phyloP scores from a whole-genome alignment of 2,888 invertebrate species.

The Epiblema foenella region DNA sequence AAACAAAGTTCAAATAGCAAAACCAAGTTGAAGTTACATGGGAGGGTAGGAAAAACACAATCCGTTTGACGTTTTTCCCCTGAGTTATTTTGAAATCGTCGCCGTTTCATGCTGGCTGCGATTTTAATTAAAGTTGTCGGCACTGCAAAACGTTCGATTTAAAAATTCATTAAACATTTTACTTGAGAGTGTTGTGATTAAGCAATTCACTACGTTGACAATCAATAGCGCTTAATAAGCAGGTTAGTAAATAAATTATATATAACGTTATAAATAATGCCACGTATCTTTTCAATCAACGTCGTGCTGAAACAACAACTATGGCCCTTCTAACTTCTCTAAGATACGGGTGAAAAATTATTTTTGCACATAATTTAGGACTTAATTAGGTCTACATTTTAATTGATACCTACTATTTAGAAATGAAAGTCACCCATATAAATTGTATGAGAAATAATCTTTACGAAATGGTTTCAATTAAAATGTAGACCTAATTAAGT shows the following conservation, averaged over 20 bases:
- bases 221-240: background rate
- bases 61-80: slow-evolving; percentile 45
- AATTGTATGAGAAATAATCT: no score
- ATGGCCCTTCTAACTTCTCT: no score
- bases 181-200: slow-evolving; percentile 46
- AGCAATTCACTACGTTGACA: slow-evolving; percentile 22
- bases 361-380: no score
- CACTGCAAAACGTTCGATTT: slow-evolving; percentile 60
- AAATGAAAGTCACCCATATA: no score
- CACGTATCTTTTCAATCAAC: no score
- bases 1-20: slow-evolving; percentile 12
- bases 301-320: no score
- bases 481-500: no score
- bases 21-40: background rate
- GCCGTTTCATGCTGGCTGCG: slow-evolving; percentile 65
- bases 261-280: background rate
- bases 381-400: no score
- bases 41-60: background rate
- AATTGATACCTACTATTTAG: no score
- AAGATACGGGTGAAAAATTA: no score
- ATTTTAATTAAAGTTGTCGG: slow-evolving; percentile 76
- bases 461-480: no score
- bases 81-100: slow-evolving; percentile 67
- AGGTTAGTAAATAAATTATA: background rate
- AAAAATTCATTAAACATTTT: slow-evolving; percentile 73